Conservation (phyloP, 2,888 invertebrate genomes). For the Barypeithes pellucidus region DNA sequence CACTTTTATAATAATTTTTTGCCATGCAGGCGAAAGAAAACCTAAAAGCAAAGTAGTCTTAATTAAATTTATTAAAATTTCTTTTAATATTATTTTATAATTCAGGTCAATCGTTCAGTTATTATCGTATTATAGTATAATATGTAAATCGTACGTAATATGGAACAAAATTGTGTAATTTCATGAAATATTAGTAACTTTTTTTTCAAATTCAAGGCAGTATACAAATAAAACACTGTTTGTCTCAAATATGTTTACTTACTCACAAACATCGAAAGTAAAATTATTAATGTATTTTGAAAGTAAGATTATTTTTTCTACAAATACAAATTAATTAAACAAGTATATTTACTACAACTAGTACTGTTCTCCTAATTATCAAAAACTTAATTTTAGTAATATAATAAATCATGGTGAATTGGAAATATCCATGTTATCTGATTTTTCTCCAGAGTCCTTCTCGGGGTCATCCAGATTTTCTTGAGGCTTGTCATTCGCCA, state of each 20-base stretch:
- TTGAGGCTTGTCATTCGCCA: constrained; percentile 49
- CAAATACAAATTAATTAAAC: too few relatives aligned
- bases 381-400: not conserved
- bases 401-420: constrained; percentile 77
- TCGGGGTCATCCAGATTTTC: constrained; percentile 70
- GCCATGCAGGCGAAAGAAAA: too few relatives aligned
- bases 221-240: not conserved
- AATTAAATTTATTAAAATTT: too few relatives aligned
- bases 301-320: not conserved
- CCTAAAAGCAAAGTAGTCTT: too few relatives aligned
- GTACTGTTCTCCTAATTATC: not conserved
- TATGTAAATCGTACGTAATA: too few relatives aligned
- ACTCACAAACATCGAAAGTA: not conserved
- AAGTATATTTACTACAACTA: not conserved
- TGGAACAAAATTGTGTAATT: too few relatives aligned
- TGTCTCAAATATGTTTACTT: not conserved
- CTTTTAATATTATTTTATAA: too few relatives aligned
- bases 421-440: constrained; percentile 87
- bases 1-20: too few relatives aligned
- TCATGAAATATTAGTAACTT: too few relatives aligned
- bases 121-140: too few relatives aligned
- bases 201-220: too few relatives aligned
- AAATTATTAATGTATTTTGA: not conserved
- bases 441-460: constrained; percentile 73
- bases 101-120: too few relatives aligned